Conservation (phyloP, 2,113 vertebrate genomes). For the Gadus chalcogrammus region DNA sequence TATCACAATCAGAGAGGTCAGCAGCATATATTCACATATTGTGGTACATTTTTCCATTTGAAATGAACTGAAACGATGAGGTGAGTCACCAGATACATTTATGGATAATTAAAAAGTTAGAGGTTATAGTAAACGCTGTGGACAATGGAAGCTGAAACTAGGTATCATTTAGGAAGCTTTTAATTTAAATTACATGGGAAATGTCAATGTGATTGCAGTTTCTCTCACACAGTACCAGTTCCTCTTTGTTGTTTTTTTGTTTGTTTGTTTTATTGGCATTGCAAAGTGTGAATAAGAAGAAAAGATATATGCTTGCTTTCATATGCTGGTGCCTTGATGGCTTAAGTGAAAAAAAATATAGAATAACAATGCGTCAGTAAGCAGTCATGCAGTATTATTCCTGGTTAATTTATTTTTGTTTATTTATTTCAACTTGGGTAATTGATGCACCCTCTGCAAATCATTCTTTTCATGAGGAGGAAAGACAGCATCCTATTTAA, state of each 20-base stretch:
- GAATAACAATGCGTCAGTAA: constrained; percentile 38
- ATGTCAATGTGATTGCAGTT: too few species aligned
- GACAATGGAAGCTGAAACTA: too few species aligned
- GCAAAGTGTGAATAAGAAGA: constrained; percentile 28
- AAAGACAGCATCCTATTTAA: constrained; percentile 62
- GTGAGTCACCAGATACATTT: not conserved
- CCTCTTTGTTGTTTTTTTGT: not conserved
- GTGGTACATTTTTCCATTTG: not conserved
- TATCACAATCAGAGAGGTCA: constrained; percentile 37
- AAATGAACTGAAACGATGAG: not conserved
- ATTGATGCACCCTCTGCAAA: constrained; percentile 54
- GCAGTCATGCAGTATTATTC: constrained; percentile 48
- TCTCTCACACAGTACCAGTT: too few species aligned
- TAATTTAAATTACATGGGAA: too few species aligned
- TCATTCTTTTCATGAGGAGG: constrained; percentile 49
- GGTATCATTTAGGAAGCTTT: too few species aligned
- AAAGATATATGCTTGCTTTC: constrained; percentile 22
- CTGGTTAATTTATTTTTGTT: constrained; percentile 48
- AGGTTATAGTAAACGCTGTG: too few species aligned
- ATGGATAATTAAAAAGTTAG: too few species aligned
- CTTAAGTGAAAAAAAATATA: constrained; percentile 6
- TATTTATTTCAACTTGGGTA: constrained; percentile 56
- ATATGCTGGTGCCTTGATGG: constrained; percentile 8
- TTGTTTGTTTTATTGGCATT: constrained; percentile 30
- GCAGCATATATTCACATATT: too few species aligned